phyloP scores from a whole-genome alignment of 1,140 invertebrate species.

The Uloborus diversus region DNA sequence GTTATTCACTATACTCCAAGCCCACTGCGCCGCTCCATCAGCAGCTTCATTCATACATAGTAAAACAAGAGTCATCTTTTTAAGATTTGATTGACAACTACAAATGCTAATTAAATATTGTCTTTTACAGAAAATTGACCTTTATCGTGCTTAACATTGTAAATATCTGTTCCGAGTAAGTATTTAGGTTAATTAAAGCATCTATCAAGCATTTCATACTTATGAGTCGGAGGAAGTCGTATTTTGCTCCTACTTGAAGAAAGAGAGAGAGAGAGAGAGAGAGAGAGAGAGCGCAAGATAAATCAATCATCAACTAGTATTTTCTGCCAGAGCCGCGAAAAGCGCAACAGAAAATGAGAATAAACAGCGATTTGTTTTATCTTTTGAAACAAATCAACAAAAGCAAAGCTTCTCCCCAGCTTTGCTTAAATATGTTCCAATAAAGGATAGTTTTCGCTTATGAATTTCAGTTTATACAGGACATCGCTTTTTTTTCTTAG shows the following conservation, averaged over 20 bases:
- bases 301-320: constrained; percentile 4
- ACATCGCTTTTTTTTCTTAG: no score
- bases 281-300: not conserved
- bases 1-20: no score
- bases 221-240: constrained; percentile 15
- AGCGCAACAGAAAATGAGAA: not conserved
- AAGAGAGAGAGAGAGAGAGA: not conserved
- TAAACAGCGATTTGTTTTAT: no score
- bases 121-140: not conserved
- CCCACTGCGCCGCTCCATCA: no score
- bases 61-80: no score
- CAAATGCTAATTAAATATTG: not conserved
- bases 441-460: no score
- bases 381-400: no score
- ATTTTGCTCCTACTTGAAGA: constrained; percentile 12
- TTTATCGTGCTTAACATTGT: not conserved
- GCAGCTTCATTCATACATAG: no score
- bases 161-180: constrained; percentile 33
- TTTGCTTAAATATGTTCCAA: no score
- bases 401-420: no score
- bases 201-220: constrained; percentile 19
- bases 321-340: not conserved
- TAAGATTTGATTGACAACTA: not conserved
- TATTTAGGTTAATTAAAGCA: constrained; percentile 45
- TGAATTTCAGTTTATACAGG: no score